Conservation (phyloP, 2,888 invertebrate genomes). For the Antitype chi region DNA sequence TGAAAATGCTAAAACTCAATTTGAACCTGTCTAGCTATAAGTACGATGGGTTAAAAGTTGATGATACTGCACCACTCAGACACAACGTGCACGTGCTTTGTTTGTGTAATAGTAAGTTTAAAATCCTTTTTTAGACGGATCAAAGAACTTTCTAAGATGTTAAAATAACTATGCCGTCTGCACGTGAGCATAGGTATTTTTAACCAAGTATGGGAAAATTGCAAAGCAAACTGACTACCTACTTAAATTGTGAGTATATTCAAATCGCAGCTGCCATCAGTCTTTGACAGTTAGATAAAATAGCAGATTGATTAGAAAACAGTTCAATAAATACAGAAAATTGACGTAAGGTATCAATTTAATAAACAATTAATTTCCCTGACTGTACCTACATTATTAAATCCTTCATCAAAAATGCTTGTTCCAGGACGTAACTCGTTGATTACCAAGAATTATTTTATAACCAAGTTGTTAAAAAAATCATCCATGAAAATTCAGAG, state of each 20-base stretch:
- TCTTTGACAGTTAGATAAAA: too few species aligned
- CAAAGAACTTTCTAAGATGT: background rate
- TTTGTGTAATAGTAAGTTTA: background rate
- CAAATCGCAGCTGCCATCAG: too few species aligned
- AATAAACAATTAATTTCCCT: too few species aligned
- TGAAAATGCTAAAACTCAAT: background rate
- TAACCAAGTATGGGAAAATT: too few species aligned
- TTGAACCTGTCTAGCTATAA: background rate
- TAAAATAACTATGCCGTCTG: background rate
- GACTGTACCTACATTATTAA: too few species aligned
- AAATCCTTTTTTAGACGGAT: background rate
- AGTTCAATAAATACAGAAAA: too few species aligned
- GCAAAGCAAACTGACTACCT: too few species aligned
- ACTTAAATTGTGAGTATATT: too few species aligned
- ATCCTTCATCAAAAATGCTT: constrained; percentile 6
- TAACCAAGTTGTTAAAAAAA: background rate
- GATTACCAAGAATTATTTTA: background rate
- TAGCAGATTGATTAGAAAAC: too few species aligned
- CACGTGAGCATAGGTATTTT: too few species aligned
- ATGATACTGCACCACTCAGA: background rate
- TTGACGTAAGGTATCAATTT: too few species aligned
- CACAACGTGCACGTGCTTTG: constrained; percentile 1
- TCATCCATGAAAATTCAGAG: constrained; percentile 8
- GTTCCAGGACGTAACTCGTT: too few species aligned
- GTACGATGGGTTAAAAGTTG: constrained; percentile 4